A percentile compares a stretch with the other conserved stretches of the same genome.
Evolutionary conservation across 2,888 invertebrate genomes (phyloP).

Genomic region (Thymelicus lineola): DNA sequence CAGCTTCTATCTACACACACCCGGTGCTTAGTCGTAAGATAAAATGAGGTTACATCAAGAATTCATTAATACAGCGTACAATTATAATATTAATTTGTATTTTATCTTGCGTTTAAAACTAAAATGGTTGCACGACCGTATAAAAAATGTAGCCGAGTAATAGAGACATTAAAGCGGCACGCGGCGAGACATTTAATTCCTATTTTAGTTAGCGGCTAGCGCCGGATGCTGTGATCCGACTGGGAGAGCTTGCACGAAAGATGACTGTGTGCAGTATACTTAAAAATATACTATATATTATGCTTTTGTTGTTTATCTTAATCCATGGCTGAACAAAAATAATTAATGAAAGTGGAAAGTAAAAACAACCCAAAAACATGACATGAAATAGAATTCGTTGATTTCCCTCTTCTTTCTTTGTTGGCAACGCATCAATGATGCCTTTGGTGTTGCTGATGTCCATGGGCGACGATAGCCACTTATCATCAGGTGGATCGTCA

Average conservation of each 20-base stretch:
- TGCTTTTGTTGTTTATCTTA: not conserved
- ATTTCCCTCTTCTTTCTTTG: too few relatives aligned
- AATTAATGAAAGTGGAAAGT: too few relatives aligned
- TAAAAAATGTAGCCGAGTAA: slow-evolving; percentile 30
- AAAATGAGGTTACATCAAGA: not conserved
- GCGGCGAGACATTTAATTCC: slow-evolving; percentile 29
- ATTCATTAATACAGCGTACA: not conserved
- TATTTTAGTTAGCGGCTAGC: slow-evolving; percentile 11
- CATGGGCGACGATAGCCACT: too few relatives aligned
- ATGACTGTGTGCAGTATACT: not conserved
- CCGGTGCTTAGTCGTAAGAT: too few relatives aligned
- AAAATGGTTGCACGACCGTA: not conserved
- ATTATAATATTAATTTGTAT: slow-evolving; percentile 1
- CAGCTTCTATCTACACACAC: too few relatives aligned
- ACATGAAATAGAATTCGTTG: too few relatives aligned
- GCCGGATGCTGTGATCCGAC: slow-evolving; percentile 26
- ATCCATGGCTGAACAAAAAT: too few relatives aligned
- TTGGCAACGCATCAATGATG: too few relatives aligned
- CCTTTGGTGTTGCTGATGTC: too few relatives aligned
- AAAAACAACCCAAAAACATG: too few relatives aligned
- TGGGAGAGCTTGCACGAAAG: not conserved
- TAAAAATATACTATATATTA: not conserved
- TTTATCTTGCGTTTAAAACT: not conserved
- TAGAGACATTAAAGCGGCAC: slow-evolving; percentile 31
- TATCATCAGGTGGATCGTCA: too few relatives aligned